A percentile compares a stretch with the other conserved stretches of the same genome.
These are phyloP conservation scores for Caenorhabditis afra DNA, from an alignment of 2,888 invertebrate species.

Conservation along the genomic window DNA sequence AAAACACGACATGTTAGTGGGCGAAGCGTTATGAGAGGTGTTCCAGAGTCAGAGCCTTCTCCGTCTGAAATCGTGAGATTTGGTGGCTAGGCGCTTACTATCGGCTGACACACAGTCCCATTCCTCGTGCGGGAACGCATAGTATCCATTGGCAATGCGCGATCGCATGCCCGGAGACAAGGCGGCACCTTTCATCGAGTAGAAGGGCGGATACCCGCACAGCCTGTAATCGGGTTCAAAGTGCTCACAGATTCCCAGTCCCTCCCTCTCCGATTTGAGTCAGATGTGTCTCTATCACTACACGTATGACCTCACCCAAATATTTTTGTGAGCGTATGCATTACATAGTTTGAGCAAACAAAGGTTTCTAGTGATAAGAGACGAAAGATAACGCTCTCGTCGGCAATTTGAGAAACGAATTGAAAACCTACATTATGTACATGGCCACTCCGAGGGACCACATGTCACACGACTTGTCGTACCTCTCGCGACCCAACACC, in stretches of 20 bases:
- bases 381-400: not conserved
- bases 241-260: slow-evolving; percentile 34
- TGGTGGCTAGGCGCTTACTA: slow-evolving; percentile 82
- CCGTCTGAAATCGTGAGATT: slow-evolving; percentile 48
- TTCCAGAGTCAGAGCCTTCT: slow-evolving; percentile 11
- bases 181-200: slow-evolving; percentile 95
- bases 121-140: slow-evolving; percentile 95
- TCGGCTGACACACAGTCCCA: slow-evolving; percentile 94
- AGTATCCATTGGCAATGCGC: slow-evolving; percentile 93
- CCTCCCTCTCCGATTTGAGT: slow-evolving; percentile 2
- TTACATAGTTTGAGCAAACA: slow-evolving; percentile 42
- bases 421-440: slow-evolving; percentile 90
- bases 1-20: slow-evolving; percentile 44
- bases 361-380: slow-evolving; percentile 22
- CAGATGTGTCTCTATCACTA: not conserved
- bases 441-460: slow-evolving; percentile 99
- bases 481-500: slow-evolving; percentile 96
- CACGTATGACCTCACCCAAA: slow-evolving; percentile 8
- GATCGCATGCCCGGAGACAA: slow-evolving; percentile 99
- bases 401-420: slow-evolving; percentile 17
- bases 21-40: slow-evolving; percentile 21
- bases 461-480: slow-evolving; percentile 98
- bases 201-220: slow-evolving; percentile 99
- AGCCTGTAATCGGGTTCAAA: slow-evolving; percentile 82
- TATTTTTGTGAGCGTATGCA: slow-evolving; percentile 15